Conservation (phyloP, 2,113 vertebrate species). For the Larimichthys polyactis region DNA sequence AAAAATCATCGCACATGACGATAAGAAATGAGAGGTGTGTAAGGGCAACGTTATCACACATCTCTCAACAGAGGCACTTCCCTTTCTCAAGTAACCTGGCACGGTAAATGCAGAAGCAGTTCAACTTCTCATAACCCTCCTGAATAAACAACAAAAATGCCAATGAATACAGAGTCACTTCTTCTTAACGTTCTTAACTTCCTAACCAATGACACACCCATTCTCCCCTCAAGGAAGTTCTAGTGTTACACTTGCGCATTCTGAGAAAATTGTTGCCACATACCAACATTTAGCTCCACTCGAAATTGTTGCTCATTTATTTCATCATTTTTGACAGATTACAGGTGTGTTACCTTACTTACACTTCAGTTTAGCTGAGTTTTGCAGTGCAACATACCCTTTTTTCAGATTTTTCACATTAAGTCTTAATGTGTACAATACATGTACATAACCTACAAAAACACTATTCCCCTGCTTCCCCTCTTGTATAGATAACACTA, state of each 20-base stretch:
- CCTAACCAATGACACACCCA: neutral
- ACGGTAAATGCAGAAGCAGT: neutral
- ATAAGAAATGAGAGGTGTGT: rapidly evolving
- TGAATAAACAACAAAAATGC: neutral
- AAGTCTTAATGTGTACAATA: neutral
- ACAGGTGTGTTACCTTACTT: neutral
- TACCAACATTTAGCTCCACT: neutral
- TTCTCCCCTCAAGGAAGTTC: neutral
- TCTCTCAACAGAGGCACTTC: neutral
- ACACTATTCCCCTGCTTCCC: neutral
- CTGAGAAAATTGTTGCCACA: neutral
- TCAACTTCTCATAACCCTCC: neutral
- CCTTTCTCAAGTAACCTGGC: neutral
- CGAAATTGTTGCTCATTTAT: neutral
- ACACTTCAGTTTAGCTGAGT: no score
- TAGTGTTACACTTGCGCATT: neutral
- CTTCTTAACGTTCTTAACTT: no score
- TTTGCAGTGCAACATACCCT: no score
- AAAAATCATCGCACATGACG: neutral
- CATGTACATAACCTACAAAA: neutral
- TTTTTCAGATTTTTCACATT: neutral
- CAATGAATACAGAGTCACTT: neutral
- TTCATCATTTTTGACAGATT: neutral
- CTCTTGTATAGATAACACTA: neutral
- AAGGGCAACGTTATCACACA: neutral